phyloP scores from a whole-genome alignment of 2,113 vertebrate species.

The Spermophilus dauricus region DNA sequence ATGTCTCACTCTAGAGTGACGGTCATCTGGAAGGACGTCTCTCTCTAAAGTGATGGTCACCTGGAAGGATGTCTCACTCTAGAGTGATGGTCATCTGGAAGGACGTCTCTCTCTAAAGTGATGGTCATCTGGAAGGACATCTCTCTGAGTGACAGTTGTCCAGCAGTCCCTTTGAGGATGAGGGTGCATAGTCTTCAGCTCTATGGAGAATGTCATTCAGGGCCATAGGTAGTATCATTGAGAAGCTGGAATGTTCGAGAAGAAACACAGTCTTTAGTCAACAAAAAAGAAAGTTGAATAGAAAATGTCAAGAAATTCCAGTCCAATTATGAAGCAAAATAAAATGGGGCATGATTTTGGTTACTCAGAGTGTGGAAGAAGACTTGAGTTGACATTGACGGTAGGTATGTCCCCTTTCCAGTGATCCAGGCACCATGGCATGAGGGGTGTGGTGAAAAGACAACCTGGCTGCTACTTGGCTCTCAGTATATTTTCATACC shows the following conservation, averaged over 20 bases:
- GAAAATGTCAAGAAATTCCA: background rate
- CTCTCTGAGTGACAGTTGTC: background rate
- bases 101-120: background rate
- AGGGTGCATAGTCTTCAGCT: background rate
- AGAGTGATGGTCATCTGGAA: too few relatives aligned
- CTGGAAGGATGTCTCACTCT: too few relatives aligned
- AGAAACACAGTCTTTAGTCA: background rate
- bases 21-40: background rate
- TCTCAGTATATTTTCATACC: background rate
- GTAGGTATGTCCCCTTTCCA: slow-evolving; percentile 45
- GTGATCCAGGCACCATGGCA: background rate
- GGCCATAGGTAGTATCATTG: background rate
- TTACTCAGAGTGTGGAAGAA: background rate
- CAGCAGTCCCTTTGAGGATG: background rate
- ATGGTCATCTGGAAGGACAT: background rate
- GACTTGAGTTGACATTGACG: background rate
- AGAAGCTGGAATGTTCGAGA: background rate
- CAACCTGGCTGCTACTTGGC: background rate
- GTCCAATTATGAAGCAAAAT: background rate
- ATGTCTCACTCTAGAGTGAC: background rate
- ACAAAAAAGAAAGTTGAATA: background rate
- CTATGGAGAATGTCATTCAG: background rate
- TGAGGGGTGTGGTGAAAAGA: background rate
- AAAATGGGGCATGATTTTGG: background rate
- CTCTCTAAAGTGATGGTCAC: background rate